Conservation (phyloP, 2,888 invertebrate species). For the Phragmatobia fuliginosa region DNA sequence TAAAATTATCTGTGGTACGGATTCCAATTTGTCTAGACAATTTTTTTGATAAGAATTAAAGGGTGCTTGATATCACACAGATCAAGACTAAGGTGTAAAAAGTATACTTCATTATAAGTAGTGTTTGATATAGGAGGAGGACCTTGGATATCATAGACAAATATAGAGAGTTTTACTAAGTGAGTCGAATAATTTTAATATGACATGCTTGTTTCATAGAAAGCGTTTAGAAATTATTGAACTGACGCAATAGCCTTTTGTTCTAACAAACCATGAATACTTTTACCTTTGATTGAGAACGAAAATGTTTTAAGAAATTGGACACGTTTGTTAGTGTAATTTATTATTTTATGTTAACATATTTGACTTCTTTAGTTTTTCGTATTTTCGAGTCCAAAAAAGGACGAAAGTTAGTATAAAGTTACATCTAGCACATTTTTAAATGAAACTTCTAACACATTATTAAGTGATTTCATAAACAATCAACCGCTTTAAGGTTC, state of each 20-base stretch:
- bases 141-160: neutral
- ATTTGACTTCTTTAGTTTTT: neutral
- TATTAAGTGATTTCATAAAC: neutral
- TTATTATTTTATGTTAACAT: neutral
- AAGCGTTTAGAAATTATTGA: conserved; percentile 32
- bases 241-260: conserved; percentile 13
- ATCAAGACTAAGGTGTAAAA: neutral
- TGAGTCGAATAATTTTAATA: conserved; percentile 8
- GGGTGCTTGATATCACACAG: neutral
- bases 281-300: conserved; percentile 10
- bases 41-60: neutral
- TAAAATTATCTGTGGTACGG: too few relatives aligned
- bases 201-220: conserved; percentile 23
- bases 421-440: neutral
- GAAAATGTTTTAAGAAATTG: neutral
- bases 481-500: neutral
- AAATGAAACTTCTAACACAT: neutral
- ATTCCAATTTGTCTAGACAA: neutral
- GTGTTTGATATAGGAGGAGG: neutral
- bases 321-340: neutral
- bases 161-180: neutral
- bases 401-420: neutral
- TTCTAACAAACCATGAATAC: neutral
- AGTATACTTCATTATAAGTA: neutral
- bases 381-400: neutral